phyloP scores from a whole-genome alignment of 2,888 invertebrate genomes.

The Drosophila leonis region DNA sequence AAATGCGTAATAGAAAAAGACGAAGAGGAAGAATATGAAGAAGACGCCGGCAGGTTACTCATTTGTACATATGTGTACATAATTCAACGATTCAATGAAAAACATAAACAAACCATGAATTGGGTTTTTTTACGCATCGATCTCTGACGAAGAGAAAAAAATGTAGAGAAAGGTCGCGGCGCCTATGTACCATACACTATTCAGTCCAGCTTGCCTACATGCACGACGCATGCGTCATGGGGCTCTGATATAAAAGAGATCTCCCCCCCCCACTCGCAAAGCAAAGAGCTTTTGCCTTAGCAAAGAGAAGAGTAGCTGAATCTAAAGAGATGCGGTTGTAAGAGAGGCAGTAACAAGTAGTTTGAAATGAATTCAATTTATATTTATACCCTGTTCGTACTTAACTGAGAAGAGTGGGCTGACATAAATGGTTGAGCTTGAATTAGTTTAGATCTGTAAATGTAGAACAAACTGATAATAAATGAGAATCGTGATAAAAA shows the following conservation, averaged over 20 bases:
- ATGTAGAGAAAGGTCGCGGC: constrained; percentile 18
- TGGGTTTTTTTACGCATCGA: constrained; percentile 8
- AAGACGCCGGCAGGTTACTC: constrained; percentile 5
- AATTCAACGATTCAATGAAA: constrained; percentile 10
- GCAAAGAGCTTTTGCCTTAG: constrained; percentile 1
- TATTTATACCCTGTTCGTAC: not conserved
- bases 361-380: not conserved
- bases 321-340: constrained; percentile 6
- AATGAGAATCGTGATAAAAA: not conserved
- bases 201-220: constrained; percentile 15
- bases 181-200: not conserved
- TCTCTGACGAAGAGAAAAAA: not conserved
- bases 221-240: constrained; percentile 3
- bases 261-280: not conserved
- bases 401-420: not conserved
- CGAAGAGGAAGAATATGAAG: not conserved
- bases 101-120: constrained; percentile 13
- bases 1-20: not conserved
- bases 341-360: not conserved
- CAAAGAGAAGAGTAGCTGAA: constrained; percentile 7
- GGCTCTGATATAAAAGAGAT: not conserved
- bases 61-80: constrained; percentile 11
- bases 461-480: not conserved
- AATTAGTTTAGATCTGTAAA: not conserved
- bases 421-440: too few species aligned